Percentiles rank a stretch among this genome's conserved stretches.
These are phyloP conservation scores for Barypeithes pellucidus DNA, from an alignment of 2,888 invertebrate genomes.

Conservation along the genomic window DNA sequence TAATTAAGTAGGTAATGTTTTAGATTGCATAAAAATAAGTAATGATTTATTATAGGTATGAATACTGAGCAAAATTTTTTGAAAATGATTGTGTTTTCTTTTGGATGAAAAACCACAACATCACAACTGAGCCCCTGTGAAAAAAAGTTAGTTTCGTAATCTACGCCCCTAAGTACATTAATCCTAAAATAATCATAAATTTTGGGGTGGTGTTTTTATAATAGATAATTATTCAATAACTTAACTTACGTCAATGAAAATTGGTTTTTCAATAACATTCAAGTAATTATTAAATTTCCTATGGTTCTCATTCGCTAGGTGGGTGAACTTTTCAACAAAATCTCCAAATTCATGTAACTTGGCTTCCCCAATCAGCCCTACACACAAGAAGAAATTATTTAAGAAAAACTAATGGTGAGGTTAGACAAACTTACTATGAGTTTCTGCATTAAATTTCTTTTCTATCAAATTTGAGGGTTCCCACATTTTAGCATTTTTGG, in stretches of 20 bases:
- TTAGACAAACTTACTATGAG: conserved; percentile 65
- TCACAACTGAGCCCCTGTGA: too few relatives aligned
- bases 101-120: too few relatives aligned
- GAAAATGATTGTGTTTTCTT: too few relatives aligned
- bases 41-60: too few relatives aligned
- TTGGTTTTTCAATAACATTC: conserved; percentile 58
- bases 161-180: too few relatives aligned
- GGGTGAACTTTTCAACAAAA: conserved; percentile 72
- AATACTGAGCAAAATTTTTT: too few relatives aligned
- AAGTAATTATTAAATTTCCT: conserved; percentile 62
- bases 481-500: conserved; percentile 62
- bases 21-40: too few relatives aligned
- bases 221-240: too few relatives aligned
- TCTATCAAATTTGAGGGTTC: conserved; percentile 65
- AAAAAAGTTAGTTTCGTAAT: too few relatives aligned
- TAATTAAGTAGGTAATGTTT: conserved; percentile 36
- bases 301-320: conserved; percentile 64
- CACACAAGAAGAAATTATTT: conserved; percentile 37
- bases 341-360: conserved; percentile 73
- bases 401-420: conserved; percentile 30
- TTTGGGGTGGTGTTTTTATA: too few relatives aligned
- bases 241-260: conserved; percentile 57
- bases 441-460: conserved; percentile 68
- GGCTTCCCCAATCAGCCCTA: conserved; percentile 73
- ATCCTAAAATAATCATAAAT: too few relatives aligned